Percentiles rank a stretch among this genome's conserved stretches.
These are phyloP conservation scores for Cerceris rybyensis DNA, from an alignment of 2,888 invertebrate species.

Conservation along the genomic window DNA sequence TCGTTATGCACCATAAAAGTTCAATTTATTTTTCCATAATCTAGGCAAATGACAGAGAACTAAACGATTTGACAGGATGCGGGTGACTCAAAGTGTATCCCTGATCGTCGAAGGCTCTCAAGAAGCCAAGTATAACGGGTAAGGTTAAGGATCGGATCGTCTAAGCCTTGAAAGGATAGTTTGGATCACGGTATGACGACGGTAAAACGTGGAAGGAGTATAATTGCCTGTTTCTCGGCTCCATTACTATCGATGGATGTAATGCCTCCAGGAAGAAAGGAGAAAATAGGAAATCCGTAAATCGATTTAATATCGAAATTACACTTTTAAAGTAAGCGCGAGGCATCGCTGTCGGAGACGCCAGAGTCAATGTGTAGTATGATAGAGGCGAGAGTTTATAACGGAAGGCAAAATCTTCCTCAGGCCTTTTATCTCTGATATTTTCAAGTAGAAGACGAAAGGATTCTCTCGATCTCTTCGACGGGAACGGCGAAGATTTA, in stretches of 20 bases:
- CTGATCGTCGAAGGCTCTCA: constrained; percentile 26
- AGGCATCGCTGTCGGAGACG: not conserved
- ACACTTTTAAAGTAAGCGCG: constrained; percentile 7
- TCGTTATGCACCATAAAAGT: not conserved
- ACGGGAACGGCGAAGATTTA: constrained; percentile 28
- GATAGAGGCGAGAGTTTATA: not conserved
- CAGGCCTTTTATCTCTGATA: constrained; percentile 11
- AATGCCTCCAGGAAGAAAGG: not conserved
- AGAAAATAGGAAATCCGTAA: not conserved
- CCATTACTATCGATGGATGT: constrained; percentile 69
- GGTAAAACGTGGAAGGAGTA: constrained; percentile 61
- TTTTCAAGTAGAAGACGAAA: constrained; percentile 10
- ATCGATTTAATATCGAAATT: constrained; percentile 46
- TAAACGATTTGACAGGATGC: constrained; percentile 1
- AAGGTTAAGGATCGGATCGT: constrained; percentile 38
- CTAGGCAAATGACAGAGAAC: constrained; percentile 23
- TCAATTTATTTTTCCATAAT: not conserved
- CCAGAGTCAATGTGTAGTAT: constrained; percentile 1
- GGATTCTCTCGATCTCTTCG: constrained; percentile 16
- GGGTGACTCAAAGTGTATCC: constrained; percentile 5
- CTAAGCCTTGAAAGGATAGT: constrained; percentile 40
- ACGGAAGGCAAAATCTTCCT: not conserved
- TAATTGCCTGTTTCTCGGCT: constrained; percentile 78
- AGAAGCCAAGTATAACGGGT: constrained; percentile 23
- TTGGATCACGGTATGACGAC: constrained; percentile 19